These are phyloP conservation scores for Megaceryle torquata DNA, from an alignment of 2,113 vertebrate species.

Conservation along the genomic window DNA sequence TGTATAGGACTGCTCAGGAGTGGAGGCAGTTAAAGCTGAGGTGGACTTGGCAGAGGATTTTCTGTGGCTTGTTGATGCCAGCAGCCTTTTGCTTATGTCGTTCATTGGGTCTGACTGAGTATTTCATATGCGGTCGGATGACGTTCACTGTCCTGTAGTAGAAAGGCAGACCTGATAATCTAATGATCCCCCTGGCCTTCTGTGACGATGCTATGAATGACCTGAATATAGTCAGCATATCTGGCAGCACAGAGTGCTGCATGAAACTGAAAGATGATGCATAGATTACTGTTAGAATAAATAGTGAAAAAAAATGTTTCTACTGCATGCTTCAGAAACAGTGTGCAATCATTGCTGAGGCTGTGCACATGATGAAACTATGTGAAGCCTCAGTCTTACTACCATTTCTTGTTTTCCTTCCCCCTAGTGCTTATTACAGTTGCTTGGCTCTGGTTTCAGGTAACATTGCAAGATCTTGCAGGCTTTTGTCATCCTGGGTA, in stretches of 20 bases:
- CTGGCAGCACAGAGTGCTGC: conserved; percentile 21
- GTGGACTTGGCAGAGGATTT: conserved; percentile 42
- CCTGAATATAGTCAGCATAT: conserved; percentile 29
- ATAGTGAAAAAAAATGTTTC: neutral
- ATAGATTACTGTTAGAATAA: conserved; percentile 4
- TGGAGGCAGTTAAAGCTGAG: neutral
- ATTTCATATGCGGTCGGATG: conserved; percentile 41
- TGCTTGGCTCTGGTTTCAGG: neutral
- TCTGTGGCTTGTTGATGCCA: conserved; percentile 19
- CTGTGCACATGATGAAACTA: neutral
- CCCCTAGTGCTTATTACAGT: neutral
- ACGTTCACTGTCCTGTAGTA: conserved; percentile 25
- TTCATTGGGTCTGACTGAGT: conserved; percentile 16
- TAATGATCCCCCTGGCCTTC: conserved; percentile 48
- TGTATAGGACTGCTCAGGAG: neutral
- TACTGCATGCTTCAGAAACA: neutral
- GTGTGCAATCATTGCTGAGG: neutral
- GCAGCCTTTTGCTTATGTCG: conserved; percentile 40
- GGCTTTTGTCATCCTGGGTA: neutral
- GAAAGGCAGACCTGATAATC: conserved; percentile 56
- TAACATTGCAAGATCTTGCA: neutral
- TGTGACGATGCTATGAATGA: conserved; percentile 26
- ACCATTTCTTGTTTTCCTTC: conserved; percentile 3
- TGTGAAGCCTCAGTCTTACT: neutral
- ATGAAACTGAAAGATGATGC: conserved; percentile 11